These are phyloP conservation scores for Spongilla lacustris DNA, from an alignment of 37 sponge, comb jelly and placozoan species.

Conservation along the genomic window DNA sequence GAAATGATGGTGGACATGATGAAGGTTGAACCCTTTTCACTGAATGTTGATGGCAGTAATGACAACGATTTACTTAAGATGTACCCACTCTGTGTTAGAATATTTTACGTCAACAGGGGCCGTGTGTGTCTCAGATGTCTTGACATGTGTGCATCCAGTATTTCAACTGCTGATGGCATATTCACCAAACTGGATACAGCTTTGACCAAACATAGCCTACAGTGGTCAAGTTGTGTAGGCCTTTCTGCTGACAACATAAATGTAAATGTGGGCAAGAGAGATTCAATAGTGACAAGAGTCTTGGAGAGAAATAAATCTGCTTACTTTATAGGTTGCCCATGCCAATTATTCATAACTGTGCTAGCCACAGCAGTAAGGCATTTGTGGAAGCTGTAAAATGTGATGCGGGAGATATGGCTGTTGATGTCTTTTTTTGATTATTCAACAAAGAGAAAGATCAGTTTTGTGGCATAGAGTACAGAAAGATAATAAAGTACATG, in stretches of 20 bases:
- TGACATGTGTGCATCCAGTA: slow-evolving; percentile 38
- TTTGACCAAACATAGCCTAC: slow-evolving; percentile 9
- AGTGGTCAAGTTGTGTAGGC: slow-evolving; percentile 25
- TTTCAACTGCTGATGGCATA: slow-evolving; percentile 22
- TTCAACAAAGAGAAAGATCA: slow-evolving; percentile 36
- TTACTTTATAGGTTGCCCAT: slow-evolving; percentile 63
- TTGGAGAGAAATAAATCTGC: slow-evolving; percentile 14
- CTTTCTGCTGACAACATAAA: slow-evolving; percentile 50
- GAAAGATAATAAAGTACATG: slow-evolving; percentile 58
- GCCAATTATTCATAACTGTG: slow-evolving; percentile 54
- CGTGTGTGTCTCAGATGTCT: slow-evolving; percentile 12
- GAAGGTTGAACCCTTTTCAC: slow-evolving; percentile 28
- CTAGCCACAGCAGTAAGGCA: slow-evolving; percentile 2
- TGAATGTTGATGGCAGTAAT: slow-evolving; percentile 35
- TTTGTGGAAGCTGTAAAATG: slow-evolving; percentile 32
- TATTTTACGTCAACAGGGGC: slow-evolving; percentile 22
- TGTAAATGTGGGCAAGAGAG: slow-evolving; percentile 27
- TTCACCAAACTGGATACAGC: slow-evolving; percentile 33
- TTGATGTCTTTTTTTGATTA: slow-evolving; percentile 59
- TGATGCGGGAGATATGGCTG: slow-evolving; percentile 49
- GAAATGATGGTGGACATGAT: slow-evolving; percentile 23
- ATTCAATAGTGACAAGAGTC: slow-evolving; percentile 44
- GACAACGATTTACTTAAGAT: slow-evolving; percentile 21
- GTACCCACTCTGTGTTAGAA: slow-evolving; percentile 37
- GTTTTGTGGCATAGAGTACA: slow-evolving; percentile 53